Evolutionary conservation across 1,140 invertebrate species (phyloP).

Genomic region (Oedothorax gibbosus): DNA sequence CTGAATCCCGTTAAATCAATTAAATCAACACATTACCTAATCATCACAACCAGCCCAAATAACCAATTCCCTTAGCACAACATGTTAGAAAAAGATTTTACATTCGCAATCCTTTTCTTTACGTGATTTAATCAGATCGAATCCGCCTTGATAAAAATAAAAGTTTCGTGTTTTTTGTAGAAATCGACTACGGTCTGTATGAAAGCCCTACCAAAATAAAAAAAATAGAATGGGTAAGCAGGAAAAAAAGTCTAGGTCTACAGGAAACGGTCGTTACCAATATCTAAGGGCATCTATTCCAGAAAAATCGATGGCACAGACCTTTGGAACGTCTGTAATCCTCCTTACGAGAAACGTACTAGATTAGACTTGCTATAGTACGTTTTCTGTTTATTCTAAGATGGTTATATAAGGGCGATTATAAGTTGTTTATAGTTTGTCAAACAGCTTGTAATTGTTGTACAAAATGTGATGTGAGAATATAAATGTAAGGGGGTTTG

Average conservation of each 20-base stretch:
- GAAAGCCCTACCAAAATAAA: background rate
- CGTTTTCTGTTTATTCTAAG: conserved; percentile 52
- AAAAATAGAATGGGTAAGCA: conserved; percentile 14
- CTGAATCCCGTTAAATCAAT: too few species aligned
- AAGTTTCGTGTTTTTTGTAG: conserved; percentile 38
- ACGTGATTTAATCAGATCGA: conserved; percentile 56
- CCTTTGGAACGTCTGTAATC: conserved; percentile 53
- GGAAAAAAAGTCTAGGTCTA: conserved; percentile 37
- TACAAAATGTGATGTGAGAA: too few species aligned
- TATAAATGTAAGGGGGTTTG: too few species aligned
- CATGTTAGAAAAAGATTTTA: conserved; percentile 8
- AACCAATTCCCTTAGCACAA: too few species aligned
- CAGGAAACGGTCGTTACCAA: conserved; percentile 54
- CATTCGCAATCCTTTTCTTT: conserved; percentile 20
- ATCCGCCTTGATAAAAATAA: background rate
- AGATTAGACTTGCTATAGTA: conserved; percentile 46
- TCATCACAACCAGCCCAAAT: too few species aligned
- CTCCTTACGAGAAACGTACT: conserved; percentile 40
- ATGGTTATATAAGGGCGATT: conserved; percentile 22
- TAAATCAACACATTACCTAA: too few species aligned
- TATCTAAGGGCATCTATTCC: conserved; percentile 53
- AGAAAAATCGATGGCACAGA: conserved; percentile 52
- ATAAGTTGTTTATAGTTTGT: conserved; percentile 7
- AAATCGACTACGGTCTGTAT: conserved; percentile 2
- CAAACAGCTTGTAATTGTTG: too few species aligned